Conservation (phyloP, 2,113 vertebrate species). For the Puntigrus tetrazona region DNA sequence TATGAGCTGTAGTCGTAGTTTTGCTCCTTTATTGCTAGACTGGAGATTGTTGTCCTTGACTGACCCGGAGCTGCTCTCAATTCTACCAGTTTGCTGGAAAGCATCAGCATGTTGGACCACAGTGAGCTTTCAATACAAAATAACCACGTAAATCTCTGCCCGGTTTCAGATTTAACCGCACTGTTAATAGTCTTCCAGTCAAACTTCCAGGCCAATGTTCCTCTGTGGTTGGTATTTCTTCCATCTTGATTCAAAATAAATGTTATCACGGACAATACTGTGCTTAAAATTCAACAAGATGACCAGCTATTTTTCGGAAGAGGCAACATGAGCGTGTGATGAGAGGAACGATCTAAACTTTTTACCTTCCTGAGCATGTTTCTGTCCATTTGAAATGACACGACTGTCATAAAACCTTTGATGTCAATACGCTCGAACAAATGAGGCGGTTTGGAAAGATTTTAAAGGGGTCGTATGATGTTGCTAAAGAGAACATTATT, state of each 20-base stretch:
- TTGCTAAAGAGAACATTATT: too few relatives aligned
- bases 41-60: slow-evolving; percentile 63
- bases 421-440: background rate
- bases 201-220: slow-evolving; percentile 59
- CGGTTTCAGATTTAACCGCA: slow-evolving; percentile 64
- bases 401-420: background rate
- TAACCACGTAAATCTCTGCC: slow-evolving; percentile 67
- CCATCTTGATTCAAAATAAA: slow-evolving; percentile 60
- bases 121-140: slow-evolving; percentile 64
- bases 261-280: slow-evolving; percentile 52
- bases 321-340: slow-evolving; percentile 29
- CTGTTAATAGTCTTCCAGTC: slow-evolving; percentile 65
- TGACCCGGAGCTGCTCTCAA: slow-evolving; percentile 59
- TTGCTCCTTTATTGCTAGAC: slow-evolving; percentile 61
- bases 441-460: background rate
- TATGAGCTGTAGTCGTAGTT: slow-evolving; percentile 57
- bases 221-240: slow-evolving; percentile 52
- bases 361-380: slow-evolving; percentile 3
- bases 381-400: background rate
- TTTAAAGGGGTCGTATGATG: too few relatives aligned
- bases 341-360: slow-evolving; percentile 17
- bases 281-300: slow-evolving; percentile 37
- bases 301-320: slow-evolving; percentile 34
- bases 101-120: slow-evolving; percentile 45
- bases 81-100: slow-evolving; percentile 23